These are phyloP conservation scores for Bombus sylvicola DNA, from an alignment of 1,140 invertebrate genomes.

Conservation along the genomic window DNA sequence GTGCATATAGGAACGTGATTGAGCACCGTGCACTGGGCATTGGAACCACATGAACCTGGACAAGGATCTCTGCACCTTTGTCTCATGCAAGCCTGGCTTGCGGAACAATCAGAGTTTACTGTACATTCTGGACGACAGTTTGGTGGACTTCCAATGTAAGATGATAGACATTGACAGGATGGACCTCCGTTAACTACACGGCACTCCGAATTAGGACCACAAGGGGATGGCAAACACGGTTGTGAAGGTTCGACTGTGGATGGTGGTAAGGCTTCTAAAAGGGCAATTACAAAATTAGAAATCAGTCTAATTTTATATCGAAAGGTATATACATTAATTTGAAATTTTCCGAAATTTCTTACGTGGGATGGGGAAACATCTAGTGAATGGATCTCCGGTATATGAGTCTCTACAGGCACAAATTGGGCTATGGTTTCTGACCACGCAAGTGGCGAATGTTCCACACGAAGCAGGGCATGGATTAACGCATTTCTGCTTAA, in stretches of 20 bases:
- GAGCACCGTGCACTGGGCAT: slow-evolving; percentile 84
- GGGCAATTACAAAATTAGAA: too few relatives aligned
- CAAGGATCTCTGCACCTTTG: slow-evolving; percentile 87
- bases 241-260: background rate
- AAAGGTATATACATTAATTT: too few relatives aligned
- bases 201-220: slow-evolving; percentile 87
- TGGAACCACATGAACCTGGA: slow-evolving; percentile 87
- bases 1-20: slow-evolving; percentile 90
- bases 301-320: too few relatives aligned
- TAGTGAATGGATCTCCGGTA: slow-evolving; percentile 86
- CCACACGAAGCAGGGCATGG: slow-evolving; percentile 87
- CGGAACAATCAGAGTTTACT: slow-evolving; percentile 83
- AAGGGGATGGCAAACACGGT: slow-evolving; percentile 82
- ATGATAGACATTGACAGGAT: slow-evolving; percentile 85
- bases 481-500: slow-evolving; percentile 82
- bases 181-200: slow-evolving; percentile 85
- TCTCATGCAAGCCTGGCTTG: slow-evolving; percentile 79
- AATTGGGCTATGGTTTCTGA: slow-evolving; percentile 84
- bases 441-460: slow-evolving; percentile 87
- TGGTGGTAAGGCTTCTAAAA: too few relatives aligned
- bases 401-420: slow-evolving; percentile 85
- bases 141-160: slow-evolving; percentile 87
- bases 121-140: slow-evolving; percentile 87
- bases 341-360: background rate
- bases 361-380: slow-evolving; percentile 84